Percentiles rank a stretch among this genome's conserved stretches.
Evolutionary conservation across 2,888 invertebrate genomes (phyloP).

Genomic region (Shargacucullia verbasci): DNA sequence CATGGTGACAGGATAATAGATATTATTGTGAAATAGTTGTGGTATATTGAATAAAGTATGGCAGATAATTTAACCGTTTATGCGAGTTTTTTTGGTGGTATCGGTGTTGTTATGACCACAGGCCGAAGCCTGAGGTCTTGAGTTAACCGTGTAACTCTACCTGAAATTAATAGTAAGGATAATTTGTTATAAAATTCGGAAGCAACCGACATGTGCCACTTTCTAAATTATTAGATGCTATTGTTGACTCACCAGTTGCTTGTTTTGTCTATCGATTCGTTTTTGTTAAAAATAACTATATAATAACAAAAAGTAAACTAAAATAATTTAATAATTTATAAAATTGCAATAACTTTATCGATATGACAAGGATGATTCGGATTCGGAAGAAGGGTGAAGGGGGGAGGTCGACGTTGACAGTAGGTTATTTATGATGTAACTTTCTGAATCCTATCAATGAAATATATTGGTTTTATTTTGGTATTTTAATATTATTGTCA

Average conservation of each 20-base stretch:
- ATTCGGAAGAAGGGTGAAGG: constrained; percentile 65
- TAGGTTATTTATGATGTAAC: constrained; percentile 14
- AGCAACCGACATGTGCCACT: constrained; percentile 72
- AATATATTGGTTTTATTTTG: too few species aligned
- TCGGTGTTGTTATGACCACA: constrained; percentile 69
- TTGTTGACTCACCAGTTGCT: constrained; percentile 71
- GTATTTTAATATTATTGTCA: too few species aligned
- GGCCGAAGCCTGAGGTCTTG: constrained; percentile 84
- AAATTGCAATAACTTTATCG: constrained; percentile 71
- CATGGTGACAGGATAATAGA: constrained; percentile 66
- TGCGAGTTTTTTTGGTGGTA: constrained; percentile 52
- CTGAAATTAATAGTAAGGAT: constrained; percentile 65
- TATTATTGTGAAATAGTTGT: constrained; percentile 68
- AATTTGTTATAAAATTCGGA: constrained; percentile 61
- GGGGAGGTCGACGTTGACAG: constrained; percentile 67
- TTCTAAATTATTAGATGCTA: constrained; percentile 45
- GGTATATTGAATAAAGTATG: constrained; percentile 43
- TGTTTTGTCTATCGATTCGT: constrained; percentile 59
- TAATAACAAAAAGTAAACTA: constrained; percentile 76
- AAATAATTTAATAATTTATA: constrained; percentile 80
- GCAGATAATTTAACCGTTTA: constrained; percentile 53
- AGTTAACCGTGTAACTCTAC: constrained; percentile 57
- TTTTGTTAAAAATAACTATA: constrained; percentile 64
- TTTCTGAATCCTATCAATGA: neutral
- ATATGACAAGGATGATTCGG: constrained; percentile 80